Percentiles rank a stretch among this genome's conserved stretches.
Conservation (phyloP, 23 tunicate species). For the Diplosoma virens region DNA sequence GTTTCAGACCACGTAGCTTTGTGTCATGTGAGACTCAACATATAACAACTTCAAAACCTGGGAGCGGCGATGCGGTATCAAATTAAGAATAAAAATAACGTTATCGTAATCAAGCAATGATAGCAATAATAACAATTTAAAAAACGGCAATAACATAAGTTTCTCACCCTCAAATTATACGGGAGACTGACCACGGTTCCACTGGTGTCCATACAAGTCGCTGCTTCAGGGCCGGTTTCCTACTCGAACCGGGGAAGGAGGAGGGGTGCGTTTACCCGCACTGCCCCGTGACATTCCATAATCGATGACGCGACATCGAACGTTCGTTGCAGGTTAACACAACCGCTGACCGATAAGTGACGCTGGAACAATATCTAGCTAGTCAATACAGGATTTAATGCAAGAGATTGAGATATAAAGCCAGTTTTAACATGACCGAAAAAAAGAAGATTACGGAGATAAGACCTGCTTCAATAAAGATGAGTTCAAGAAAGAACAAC, state of each 20-base stretch:
- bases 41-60: too few relatives aligned
- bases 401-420: too few relatives aligned
- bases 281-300: slow-evolving; percentile 60
- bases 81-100: too few relatives aligned
- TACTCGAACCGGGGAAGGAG: slow-evolving; percentile 40
- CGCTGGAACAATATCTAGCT: too few relatives aligned
- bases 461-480: too few relatives aligned
- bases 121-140: not conserved
- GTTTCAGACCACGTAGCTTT: too few relatives aligned
- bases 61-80: too few relatives aligned
- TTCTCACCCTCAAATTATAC: slow-evolving; percentile 74
- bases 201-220: slow-evolving; percentile 59
- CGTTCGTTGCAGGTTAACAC: slow-evolving; percentile 26
- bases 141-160: not conserved
- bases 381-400: too few relatives aligned
- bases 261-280: slow-evolving; percentile 44
- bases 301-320: slow-evolving; percentile 34
- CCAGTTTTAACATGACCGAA: too few relatives aligned
- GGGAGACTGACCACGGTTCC: slow-evolving; percentile 80
- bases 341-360: slow-evolving; percentile 5
- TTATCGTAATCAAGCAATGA: not conserved
- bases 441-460: too few relatives aligned
- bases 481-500: too few relatives aligned
- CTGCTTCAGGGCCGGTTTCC: slow-evolving; percentile 27
- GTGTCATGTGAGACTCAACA: too few relatives aligned